Evolutionary conservation across 2,888 invertebrate species (phyloP), one percentile per base, ranked within the genome.

Genomic region (Drosophila suboccidentalis): DNA sequence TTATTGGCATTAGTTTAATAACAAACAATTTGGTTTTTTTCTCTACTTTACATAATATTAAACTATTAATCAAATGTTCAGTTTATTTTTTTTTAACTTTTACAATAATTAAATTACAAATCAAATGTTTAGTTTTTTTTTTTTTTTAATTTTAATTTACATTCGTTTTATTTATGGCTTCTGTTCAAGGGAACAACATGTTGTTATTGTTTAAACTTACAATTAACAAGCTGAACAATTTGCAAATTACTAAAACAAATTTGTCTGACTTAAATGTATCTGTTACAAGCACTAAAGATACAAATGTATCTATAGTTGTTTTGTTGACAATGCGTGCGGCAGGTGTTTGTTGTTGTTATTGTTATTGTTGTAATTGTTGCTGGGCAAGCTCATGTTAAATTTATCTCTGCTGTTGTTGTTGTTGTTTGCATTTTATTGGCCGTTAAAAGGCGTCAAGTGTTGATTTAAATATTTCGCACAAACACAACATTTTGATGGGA

Each of bases 381-480:
- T 54, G 73, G 46, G 22, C 55, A 55, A 76, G 50, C 64, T 71
- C 64, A 71, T 36, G 47, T 46, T 55, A 22, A 58, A 32, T 46
- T 68, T 55, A 41, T 61, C 19, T 58, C 46, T 41, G 34, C 54
- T 50, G 15, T 38, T 19, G 58, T 44, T 66, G 58, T 44, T 66
- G 44, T 15, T 46, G 44, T 44, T 22, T 46, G 50, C 19, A 19
- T 32, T 38, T 78, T 71, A 82, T 69, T 80, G 63, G 49, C 54
- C 49, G 65, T 71, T 79, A 85, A 82, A 69, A 85, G 69, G 69
- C 82, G 88, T 68, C 55, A 67, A 57, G 76, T 65, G 61, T 62
- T 81, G 82, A 78, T 71, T 70, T 51, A 60, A n/a, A 58, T 58
- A 67, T 73, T 81, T 87, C 70, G 76, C 82, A 76, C 82, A 69